Conservation (phyloP, 2,888 invertebrate genomes). For the Syrista parreyssii region DNA sequence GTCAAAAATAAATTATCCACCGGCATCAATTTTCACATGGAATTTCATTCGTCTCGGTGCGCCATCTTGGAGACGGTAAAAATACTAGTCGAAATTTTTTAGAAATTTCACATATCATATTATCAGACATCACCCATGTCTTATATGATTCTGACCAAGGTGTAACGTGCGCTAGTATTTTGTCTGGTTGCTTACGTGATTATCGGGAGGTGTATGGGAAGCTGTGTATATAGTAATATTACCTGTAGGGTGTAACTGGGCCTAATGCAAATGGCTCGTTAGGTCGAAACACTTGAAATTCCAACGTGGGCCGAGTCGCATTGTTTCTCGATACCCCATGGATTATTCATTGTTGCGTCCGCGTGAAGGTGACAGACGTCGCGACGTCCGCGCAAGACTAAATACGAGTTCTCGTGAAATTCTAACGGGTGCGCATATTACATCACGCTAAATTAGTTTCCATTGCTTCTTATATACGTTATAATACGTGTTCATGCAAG, state of each 20-base stretch:
- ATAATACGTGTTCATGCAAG: not conserved
- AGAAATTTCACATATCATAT: not conserved
- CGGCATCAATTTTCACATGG: not conserved
- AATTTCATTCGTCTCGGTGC: not conserved
- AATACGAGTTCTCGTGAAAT: not conserved
- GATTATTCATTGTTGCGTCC: slow-evolving; percentile 51
- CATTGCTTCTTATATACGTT: not conserved
- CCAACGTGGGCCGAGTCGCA: slow-evolving; percentile 39
- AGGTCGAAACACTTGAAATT: slow-evolving; percentile 53
- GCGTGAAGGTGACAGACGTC: slow-evolving; percentile 17
- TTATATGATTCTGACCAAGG: not conserved
- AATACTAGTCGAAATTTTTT: not conserved
- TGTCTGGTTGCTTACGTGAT: not conserved
- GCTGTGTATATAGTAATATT: not conserved
- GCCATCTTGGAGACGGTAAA: not conserved
- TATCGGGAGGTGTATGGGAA: not conserved
- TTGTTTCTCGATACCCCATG: slow-evolving; percentile 44
- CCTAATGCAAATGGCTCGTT: slow-evolving; percentile 54
- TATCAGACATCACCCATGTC: not conserved
- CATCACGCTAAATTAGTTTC: not conserved
- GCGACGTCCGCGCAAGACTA: slow-evolving; percentile 6
- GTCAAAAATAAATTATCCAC: slow-evolving; percentile 11
- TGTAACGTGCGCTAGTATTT: not conserved
- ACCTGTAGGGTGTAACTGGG: not conserved
- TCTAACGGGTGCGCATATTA: not conserved